phyloP scores from a whole-genome alignment of 2,113 vertebrate species.

The Grammatotria lemairii region DNA sequence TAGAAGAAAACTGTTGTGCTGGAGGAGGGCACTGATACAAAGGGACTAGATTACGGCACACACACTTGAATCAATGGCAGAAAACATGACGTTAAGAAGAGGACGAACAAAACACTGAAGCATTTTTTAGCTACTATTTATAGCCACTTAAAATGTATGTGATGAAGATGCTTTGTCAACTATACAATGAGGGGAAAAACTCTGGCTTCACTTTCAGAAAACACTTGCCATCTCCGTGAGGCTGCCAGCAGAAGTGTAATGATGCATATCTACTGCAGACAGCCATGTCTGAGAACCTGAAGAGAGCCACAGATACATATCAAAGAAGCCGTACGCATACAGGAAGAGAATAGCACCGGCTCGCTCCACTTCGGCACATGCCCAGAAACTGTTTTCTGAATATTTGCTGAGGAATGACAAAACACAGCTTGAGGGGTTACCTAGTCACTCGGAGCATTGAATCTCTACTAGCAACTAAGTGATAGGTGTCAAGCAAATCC shows the following conservation, averaged over 20 bases:
- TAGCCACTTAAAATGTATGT: background rate
- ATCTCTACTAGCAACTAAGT: background rate
- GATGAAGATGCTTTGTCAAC: background rate
- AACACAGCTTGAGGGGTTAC: background rate
- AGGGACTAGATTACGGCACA: conserved; percentile 13
- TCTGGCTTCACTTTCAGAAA: background rate
- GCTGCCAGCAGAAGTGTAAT: background rate
- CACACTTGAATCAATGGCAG: background rate
- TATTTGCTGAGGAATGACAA: background rate
- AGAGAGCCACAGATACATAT: background rate
- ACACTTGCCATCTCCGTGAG: background rate
- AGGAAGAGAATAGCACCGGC: background rate
- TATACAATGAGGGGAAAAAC: background rate
- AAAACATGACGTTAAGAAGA: background rate
- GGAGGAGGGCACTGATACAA: conserved; percentile 8
- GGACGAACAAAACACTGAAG: background rate
- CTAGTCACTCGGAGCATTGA: background rate
- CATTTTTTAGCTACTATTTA: background rate
- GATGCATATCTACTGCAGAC: background rate
- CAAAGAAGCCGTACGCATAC: background rate
- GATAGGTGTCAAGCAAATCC: background rate
- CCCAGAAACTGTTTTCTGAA: background rate
- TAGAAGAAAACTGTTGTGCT: conserved; percentile 46
- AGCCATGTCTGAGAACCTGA: background rate
- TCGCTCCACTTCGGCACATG: background rate